A percentile compares a stretch with the other conserved stretches of the same genome.
Conservation (phyloP, 1,140 invertebrate species). For the Ptiloglossa arizonensis region DNA sequence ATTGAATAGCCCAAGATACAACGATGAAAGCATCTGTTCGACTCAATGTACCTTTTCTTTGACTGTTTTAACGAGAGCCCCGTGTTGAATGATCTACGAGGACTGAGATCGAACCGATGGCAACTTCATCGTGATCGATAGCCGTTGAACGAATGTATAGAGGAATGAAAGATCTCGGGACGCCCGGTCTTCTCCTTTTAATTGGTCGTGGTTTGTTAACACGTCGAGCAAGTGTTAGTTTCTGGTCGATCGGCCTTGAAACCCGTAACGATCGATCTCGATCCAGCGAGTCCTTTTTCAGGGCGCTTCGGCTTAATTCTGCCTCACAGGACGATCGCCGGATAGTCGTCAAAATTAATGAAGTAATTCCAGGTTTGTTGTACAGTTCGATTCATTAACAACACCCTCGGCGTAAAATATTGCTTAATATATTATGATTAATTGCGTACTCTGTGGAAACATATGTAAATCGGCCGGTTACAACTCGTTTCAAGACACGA, state of each 20-base stretch:
- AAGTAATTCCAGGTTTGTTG: not conserved
- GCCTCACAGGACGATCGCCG: not conserved
- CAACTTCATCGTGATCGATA: slow-evolving; percentile 15
- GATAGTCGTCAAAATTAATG: not conserved
- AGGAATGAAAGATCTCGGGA: no score
- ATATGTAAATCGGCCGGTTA: not conserved
- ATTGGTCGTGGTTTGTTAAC: slow-evolving; percentile 44
- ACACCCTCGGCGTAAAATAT: not conserved
- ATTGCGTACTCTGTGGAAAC: not conserved
- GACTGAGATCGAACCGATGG: not conserved
- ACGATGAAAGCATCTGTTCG: not conserved
- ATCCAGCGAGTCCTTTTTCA: not conserved
- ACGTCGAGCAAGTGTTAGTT: slow-evolving; percentile 21
- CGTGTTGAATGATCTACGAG: not conserved
- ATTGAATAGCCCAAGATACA: no score
- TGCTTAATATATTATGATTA: not conserved
- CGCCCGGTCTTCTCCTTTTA: slow-evolving; percentile 2
- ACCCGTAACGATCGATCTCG: slow-evolving; percentile 8
- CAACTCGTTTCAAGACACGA: not conserved
- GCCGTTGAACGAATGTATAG: not conserved
- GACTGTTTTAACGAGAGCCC: not conserved
- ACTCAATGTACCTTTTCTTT: not conserved
- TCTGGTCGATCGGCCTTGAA: not conserved
- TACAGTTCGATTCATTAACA: not conserved
- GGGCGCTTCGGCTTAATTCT: not conserved